Conservation (phyloP, 37 sponge, comb jelly and placozoan species). For the Geodia barretti region DNA sequence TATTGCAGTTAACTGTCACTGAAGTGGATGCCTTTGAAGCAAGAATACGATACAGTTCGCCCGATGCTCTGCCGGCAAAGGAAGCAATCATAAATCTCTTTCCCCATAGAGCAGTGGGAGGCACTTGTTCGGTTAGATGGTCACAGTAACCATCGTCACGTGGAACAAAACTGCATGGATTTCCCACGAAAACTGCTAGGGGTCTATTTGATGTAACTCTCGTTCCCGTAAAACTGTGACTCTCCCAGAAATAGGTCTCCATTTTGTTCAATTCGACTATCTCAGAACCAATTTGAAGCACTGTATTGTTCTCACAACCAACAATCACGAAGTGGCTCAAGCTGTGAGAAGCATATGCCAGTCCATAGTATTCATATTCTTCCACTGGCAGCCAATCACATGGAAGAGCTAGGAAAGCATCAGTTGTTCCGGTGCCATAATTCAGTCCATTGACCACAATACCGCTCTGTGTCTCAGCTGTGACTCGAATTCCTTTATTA, state of each 20-base stretch:
- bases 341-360: not conserved
- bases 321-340: constrained; percentile 28
- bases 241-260: constrained; percentile 15
- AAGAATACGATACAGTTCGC: constrained; percentile 29
- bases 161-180: constrained; percentile 31
- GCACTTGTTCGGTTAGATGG: constrained; percentile 53
- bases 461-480: constrained; percentile 8
- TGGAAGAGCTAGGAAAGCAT: constrained; percentile 65
- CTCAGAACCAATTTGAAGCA: constrained; percentile 22
- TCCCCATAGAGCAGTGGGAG: constrained; percentile 73
- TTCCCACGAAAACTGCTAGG: constrained; percentile 24
- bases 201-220: constrained; percentile 32
- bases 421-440: constrained; percentile 27
- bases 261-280: constrained; percentile 6
- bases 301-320: constrained; percentile 49
- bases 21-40: constrained; percentile 33
- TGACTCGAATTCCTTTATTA: constrained; percentile 40
- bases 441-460: constrained; percentile 54
- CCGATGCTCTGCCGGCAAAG: constrained; percentile 10
- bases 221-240: constrained; percentile 19
- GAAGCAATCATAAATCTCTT: constrained; percentile 39
- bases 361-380: constrained; percentile 50
- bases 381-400: constrained; percentile 5
- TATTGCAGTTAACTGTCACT: constrained; percentile 34
- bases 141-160: constrained; percentile 40